Conservation (phyloP, 2,888 invertebrate species). For the Scaptomyza reducta region DNA sequence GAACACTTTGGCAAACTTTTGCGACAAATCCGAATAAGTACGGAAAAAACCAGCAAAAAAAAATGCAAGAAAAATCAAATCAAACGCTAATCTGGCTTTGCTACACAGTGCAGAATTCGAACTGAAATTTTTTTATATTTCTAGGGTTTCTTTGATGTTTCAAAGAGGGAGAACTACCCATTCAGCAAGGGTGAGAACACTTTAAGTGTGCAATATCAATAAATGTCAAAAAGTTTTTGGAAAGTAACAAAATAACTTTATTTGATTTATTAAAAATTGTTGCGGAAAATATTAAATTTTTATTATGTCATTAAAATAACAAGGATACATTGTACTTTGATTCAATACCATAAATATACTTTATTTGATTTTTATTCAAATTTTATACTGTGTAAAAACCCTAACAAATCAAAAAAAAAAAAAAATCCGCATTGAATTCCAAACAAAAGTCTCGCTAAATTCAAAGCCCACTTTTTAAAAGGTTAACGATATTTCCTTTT, state of each 20-base stretch:
- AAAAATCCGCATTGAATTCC: conserved; percentile 7
- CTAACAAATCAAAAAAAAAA: conserved; percentile 19
- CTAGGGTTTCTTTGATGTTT: no score
- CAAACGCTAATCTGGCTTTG: conserved; percentile 1
- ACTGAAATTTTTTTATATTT: not conserved
- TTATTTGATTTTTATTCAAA: not conserved
- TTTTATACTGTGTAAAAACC: not conserved
- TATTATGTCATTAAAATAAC: not conserved
- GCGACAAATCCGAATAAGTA: conserved; percentile 2
- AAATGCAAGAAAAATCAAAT: not conserved
- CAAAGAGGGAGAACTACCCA: not conserved
- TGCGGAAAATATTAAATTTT: not conserved
- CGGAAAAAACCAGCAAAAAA: not conserved
- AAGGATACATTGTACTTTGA: not conserved
- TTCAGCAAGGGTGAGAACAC: not conserved
- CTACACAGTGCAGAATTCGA: not conserved
- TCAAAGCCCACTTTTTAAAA: conserved; percentile 21
- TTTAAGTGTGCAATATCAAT: not conserved
- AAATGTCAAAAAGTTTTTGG: no score
- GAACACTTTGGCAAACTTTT: conserved; percentile 1
- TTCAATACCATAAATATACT: not conserved
- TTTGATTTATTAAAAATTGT: no score
- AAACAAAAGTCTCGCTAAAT: conserved; percentile 4
- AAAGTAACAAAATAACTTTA: no score
- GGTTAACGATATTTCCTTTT: conserved; percentile 41